A percentile compares a stretch with the other conserved stretches of the same genome.
phyloP scores from a whole-genome alignment of 92 coral and sea anemone species.

The Parazoanthus atlanticus region DNA sequence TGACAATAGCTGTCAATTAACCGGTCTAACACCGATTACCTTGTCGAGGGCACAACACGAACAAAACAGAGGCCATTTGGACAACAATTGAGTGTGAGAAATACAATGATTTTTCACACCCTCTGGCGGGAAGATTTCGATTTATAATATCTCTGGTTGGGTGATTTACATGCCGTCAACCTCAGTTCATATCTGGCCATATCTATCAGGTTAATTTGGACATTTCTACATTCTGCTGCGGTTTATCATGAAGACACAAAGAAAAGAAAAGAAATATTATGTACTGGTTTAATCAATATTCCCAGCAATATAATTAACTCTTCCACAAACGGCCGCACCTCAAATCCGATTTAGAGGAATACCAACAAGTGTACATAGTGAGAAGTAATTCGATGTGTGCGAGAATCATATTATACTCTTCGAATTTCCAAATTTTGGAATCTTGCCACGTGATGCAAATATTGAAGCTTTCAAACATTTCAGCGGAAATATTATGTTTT shows the following conservation, averaged over 20 bases:
- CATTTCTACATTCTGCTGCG: neutral
- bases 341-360: neutral
- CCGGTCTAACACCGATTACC: neutral
- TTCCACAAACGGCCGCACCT: neutral
- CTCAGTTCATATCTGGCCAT: neutral
- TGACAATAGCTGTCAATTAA: neutral
- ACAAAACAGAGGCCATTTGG: neutral
- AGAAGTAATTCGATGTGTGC: neutral
- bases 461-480: neutral
- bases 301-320: neutral
- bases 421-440: neutral
- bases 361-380: neutral
- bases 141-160: neutral
- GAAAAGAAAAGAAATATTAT: conserved; percentile 5
- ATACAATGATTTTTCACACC: neutral
- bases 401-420: too few species aligned
- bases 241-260: conserved; percentile 7
- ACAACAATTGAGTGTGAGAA: neutral
- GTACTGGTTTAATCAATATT: neutral
- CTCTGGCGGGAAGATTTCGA: neutral
- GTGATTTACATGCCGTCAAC: neutral
- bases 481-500: conserved; percentile 7
- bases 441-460: neutral
- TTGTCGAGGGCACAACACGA: neutral
- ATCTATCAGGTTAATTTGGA: neutral